Base-by-base conservation (phyloP, 2,113 vertebrate genomes). In the Siniperca chuatsi region DNA sequence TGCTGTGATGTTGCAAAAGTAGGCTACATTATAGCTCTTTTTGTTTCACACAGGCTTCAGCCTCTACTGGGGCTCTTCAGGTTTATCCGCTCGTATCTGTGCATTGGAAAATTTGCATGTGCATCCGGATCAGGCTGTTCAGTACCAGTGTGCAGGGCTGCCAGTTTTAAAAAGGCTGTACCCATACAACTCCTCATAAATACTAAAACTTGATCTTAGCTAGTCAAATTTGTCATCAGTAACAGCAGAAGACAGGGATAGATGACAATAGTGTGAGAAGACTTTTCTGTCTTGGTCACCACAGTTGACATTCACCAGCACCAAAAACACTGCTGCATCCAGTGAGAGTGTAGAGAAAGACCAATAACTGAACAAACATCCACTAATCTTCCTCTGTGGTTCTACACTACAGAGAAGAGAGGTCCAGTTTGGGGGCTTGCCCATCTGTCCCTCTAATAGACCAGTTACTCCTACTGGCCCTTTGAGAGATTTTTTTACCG, bases 1-100 rank as follows among this genome's bases (percentile, higher is more conserved):
- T 40, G 69, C 20, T 66, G 37, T 57, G 20, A 78, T 62, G 62
- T 69, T 75, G 52, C 65, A 21, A 46, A 55, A 65, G 23, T 13
- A 25, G 7, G 54, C 3, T 57, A 57, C 62, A 6, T 21, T 12
- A 37, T 35, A 15, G 35, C 25, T 77, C 0, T 62, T 61, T 52
- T 78, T 46, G 44, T 35, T 75, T 57, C 15, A 65, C 61, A 72
- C 61, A 64, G 58, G 21, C 23, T 69, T 78, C 9, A 20, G 58
- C 40, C 65, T 78, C 67, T 46, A 33, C 68, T 48, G 33, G 20
- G 21, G 52, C 54, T 46, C 35, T 16, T 29, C 6, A 44, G 55
- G 11, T 61, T 54, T 44, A 84, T 18, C 9, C n/a, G 6, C 13
- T 75, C 0, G 6, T 20, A 8, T 78, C 11, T 77, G 46, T 44